A percentile compares a stretch with the other conserved stretches of the same genome.
Conservation (phyloP, 2,113 vertebrate genomes). For the Neolamprologus tretocephalus region DNA sequence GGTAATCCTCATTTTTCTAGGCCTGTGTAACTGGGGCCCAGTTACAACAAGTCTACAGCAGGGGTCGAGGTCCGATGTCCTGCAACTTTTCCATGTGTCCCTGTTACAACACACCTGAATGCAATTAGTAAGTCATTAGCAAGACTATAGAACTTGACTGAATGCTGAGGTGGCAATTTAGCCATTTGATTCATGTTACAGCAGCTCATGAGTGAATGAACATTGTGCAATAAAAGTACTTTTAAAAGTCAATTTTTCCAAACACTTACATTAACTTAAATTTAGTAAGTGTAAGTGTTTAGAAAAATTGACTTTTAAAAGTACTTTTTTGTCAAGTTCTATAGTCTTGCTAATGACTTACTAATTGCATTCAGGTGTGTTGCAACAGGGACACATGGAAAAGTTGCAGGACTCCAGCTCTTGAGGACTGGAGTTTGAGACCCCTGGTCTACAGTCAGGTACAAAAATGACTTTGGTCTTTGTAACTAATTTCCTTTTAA, state of each 20-base stretch:
- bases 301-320: not conserved
- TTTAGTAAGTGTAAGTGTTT: not conserved
- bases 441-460: not conserved
- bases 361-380: not conserved
- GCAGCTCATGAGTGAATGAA: not conserved
- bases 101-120: not conserved
- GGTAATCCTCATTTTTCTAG: not conserved
- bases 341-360: not conserved
- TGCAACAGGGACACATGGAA: not conserved
- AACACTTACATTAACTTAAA: not conserved
- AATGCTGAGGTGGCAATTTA: not conserved
- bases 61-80: not conserved
- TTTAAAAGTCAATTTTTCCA: not conserved
- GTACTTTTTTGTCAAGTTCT: not conserved
- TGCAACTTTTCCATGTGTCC: not conserved
- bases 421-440: not conserved
- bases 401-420: not conserved
- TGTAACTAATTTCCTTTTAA: not conserved
- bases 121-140: not conserved
- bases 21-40: not conserved
- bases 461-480: not conserved
- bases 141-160: not conserved
- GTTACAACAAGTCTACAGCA: not conserved
- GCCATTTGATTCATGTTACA: not conserved
- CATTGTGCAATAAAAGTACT: not conserved